These are phyloP conservation scores for Spisula solida DNA, from an alignment of 2,888 invertebrate species.

Conservation along the genomic window DNA sequence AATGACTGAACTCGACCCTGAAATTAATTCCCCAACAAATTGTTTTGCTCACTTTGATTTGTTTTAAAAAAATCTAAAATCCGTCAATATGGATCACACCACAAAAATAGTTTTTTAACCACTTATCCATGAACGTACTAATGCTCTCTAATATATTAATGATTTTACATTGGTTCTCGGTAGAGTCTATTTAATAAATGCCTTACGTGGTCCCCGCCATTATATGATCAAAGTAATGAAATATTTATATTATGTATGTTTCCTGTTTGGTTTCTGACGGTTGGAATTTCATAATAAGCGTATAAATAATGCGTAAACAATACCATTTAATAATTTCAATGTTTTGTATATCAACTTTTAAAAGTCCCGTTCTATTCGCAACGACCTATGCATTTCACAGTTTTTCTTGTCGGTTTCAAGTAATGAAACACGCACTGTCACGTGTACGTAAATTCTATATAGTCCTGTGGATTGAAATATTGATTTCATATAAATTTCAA, in stretches of 20 bases:
- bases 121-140: too few relatives aligned
- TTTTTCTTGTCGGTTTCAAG: constrained; percentile 23
- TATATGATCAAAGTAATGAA: too few relatives aligned
- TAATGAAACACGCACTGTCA: neutral
- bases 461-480: neutral
- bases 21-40: too few relatives aligned
- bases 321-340: neutral
- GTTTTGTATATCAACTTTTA: neutral
- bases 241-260: neutral
- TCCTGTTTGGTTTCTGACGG: neutral
- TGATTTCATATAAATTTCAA: neutral
- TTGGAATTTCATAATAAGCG: neutral
- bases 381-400: constrained; percentile 30
- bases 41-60: too few relatives aligned
- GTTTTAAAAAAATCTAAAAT: too few relatives aligned
- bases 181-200: too few relatives aligned
- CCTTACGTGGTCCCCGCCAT: too few relatives aligned
- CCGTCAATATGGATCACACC: too few relatives aligned
- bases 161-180: too few relatives aligned
- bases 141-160: too few relatives aligned
- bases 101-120: too few relatives aligned
- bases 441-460: neutral
- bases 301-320: constrained; percentile 17
- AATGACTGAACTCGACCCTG: too few relatives aligned
- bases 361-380: constrained; percentile 25